Base-by-base conservation (phyloP, 2,888 invertebrate species). In the Neria commutata region DNA sequence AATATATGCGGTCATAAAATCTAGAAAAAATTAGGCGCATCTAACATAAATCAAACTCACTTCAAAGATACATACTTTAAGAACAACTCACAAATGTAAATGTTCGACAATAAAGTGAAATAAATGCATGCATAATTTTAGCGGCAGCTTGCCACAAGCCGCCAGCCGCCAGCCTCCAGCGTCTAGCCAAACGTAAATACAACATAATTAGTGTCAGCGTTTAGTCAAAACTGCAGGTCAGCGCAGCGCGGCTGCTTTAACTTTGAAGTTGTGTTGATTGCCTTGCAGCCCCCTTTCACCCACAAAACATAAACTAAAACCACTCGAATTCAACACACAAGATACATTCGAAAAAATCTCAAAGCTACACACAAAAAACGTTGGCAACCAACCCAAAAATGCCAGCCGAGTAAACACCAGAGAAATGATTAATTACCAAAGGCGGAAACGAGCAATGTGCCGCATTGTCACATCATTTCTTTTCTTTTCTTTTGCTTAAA, bases 371-470 rank as follows among this genome's bases (percentile, higher is more conserved):
- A 14, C 47, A 14, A 23, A 24, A 47, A 47, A 47, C n/a, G 11
- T 3, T 26, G 17, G 26, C 25, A 48, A 25, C 48, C 24, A 42
- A 37, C 17, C 24, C 16, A 25, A 40, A 29, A 40, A 52, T 24
- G 17, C 25, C n/a, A 17, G 23, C 24, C 47, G n/a, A n/a, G 25
- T 1, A 2, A 21, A 6, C 14, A 52, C 8, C 16, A 3, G 11
- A 19, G 40, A 42, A 40, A 52, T 52, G 52, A 52, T 52, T 52
- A 52, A 52, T 52, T 52, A 52, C 52, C n/a, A 40, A 40, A 25
- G 25, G 16, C 24, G 40, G 21, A 14, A 19, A 4, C 42, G 3
- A 19, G 42, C 42, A 21, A 17, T 19, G 42, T n/a, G n/a, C n/a
- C n/a, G n/a, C n/a, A n/a, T n/a, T n/a, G n/a, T n/a, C n/a, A n/a